Evolutionary conservation across 2,113 vertebrate species (phyloP), one percentile per base, ranked within the genome.

Genomic region (Erythrocercus mccallii): DNA sequence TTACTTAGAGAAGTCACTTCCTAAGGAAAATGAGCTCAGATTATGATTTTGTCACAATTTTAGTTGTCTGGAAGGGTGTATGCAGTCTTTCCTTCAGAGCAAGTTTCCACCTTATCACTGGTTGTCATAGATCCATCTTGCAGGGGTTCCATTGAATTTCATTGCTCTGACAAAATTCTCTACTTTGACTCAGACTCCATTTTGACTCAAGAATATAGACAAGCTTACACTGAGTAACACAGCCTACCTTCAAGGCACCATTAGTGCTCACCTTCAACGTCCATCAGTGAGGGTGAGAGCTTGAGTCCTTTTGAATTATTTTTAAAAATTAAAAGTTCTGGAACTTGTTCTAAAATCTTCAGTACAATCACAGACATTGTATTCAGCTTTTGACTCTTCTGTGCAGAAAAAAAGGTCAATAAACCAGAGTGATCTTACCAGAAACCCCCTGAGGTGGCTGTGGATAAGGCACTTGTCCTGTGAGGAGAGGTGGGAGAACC

Each of bases 381-480:
- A 30, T 21, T 20, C 28, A 48, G 7, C 45, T 88, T 85, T 60
- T 35, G 1, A 60, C 15, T 21, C 7, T 11, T 54, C 44, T 19
- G 2, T 17, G 47, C 4, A 56, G 23, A 22, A 65, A 48, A 48
- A 56, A 77, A 40, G 3, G 11, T 7, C 15, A 23, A 15, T 16
- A 77, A 56, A 73, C 5, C 11, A 31, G 17, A 45, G 4, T 51
- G 15, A 28, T 13, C 18, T 56, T 19, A 51, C 10, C 5, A 72
- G 38, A 80, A 9, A 6, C 14, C 12, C 14, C 21, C n/a, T 2
- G 6, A 58, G 14, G 11, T 33, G 11, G 10, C 25, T 44, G 40
- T 15, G 20, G 3, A 10, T 42, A 9, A 22, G 14, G 9, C 8
- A 28, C 1, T 35, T 19, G 30, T 28, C 5, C 38, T 37, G 1